These are phyloP conservation scores for Phalacrocorax carbo DNA, from an alignment of 2,113 vertebrate genomes.

Conservation along the genomic window DNA sequence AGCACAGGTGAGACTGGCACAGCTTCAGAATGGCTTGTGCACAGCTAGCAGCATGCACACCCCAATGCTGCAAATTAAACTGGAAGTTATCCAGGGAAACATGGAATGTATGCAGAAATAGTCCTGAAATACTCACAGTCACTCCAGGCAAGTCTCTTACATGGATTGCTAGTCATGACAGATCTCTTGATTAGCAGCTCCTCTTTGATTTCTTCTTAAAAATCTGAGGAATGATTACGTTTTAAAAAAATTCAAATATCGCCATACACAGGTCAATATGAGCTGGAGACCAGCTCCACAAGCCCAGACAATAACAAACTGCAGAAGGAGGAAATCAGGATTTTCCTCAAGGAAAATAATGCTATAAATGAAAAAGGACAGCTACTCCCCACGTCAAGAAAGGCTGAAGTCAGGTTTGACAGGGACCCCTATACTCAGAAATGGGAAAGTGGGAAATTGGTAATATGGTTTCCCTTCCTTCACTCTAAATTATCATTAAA, in stretches of 20 bases:
- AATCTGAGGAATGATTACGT: not conserved
- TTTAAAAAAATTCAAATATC: not conserved
- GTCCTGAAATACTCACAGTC: slow-evolving; percentile 47
- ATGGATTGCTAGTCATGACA: not conserved
- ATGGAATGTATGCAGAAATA: not conserved
- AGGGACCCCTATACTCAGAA: not conserved
- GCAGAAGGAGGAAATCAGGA: not conserved
- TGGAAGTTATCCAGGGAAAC: not conserved
- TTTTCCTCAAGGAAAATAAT: not conserved
- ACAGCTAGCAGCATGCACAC: not conserved
- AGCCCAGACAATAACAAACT: not conserved
- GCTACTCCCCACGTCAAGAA: not conserved
- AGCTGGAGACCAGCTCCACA: not conserved
- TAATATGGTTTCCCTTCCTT: not conserved
- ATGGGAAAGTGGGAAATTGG: not conserved
- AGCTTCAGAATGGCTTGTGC: not conserved
- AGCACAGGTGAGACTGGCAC: not conserved
- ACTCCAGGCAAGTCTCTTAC: not conserved
- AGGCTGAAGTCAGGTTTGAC: not conserved
- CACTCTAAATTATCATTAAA: not conserved
- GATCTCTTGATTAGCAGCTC: not conserved
- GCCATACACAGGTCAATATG: not conserved
- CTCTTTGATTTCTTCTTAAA: slow-evolving; percentile 21
- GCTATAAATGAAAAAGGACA: not conserved
- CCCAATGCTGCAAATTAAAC: not conserved